phyloP scores from a whole-genome alignment of 2,797 vertebrate genomes.

The Arctocebus calabarensis region DNA sequence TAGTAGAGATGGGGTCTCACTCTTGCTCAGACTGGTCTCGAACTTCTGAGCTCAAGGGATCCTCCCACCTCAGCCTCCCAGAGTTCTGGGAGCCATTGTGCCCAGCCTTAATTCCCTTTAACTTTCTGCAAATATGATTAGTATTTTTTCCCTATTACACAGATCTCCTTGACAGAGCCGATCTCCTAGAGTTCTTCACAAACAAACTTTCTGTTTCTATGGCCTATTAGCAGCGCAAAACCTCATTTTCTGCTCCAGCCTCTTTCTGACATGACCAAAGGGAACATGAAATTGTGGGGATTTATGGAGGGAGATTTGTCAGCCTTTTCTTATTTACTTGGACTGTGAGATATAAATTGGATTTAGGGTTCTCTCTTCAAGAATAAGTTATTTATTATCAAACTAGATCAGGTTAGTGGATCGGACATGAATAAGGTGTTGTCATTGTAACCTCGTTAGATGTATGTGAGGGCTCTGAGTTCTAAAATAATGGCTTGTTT shows the following conservation, averaged over 20 bases:
- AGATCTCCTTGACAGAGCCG: neutral
- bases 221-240: neutral
- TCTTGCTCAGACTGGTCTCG: too few relatives aligned
- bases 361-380: constrained; percentile 46
- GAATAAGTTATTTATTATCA: constrained; percentile 63
- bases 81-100: too few relatives aligned
- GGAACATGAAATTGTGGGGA: constrained; percentile 10
- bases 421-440: neutral
- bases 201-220: neutral
- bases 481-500: constrained; percentile 29
- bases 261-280: neutral
- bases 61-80: too few relatives aligned
- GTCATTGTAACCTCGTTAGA: neutral
- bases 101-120: neutral
- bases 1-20: too few relatives aligned
- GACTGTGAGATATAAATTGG: constrained; percentile 61
- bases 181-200: neutral
- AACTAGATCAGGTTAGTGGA: constrained; percentile 30
- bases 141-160: neutral
- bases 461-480: neutral
- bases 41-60: too few relatives aligned
- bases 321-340: constrained; percentile 61
- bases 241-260: constrained; percentile 43
- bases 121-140: neutral
- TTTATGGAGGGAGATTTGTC: constrained; percentile 61